Evolutionary conservation across 2,888 invertebrate species (phyloP).

Genomic region (Mylabris sibirica): DNA sequence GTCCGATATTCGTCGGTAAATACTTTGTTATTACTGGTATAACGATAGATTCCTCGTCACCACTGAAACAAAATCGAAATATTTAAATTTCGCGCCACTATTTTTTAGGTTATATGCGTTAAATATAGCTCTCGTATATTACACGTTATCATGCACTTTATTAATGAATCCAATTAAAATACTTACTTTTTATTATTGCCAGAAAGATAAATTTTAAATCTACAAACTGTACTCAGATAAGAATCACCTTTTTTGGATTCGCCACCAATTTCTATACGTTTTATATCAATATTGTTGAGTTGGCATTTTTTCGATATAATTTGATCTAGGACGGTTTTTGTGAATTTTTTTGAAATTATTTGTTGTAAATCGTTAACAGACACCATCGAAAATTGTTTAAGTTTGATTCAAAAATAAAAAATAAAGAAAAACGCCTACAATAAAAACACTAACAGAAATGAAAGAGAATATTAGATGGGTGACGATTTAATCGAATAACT

Average conservation of each 20-base stretch:
- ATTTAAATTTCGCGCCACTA: background rate
- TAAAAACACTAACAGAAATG: no score
- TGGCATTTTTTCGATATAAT: constrained; percentile 43
- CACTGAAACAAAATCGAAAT: constrained; percentile 12
- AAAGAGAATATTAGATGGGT: background rate
- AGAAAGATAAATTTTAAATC: constrained; percentile 66
- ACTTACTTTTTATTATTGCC: constrained; percentile 49
- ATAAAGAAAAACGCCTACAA: background rate
- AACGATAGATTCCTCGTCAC: constrained; percentile 28
- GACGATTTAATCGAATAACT: background rate
- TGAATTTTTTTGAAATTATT: constrained; percentile 45
- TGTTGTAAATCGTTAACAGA: constrained; percentile 29
- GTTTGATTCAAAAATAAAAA: background rate
- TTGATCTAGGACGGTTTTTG: constrained; percentile 40
- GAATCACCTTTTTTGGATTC: constrained; percentile 70
- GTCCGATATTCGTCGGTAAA: constrained; percentile 70
- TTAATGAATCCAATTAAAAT: background rate
- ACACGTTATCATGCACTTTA: background rate
- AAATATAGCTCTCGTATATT: background rate
- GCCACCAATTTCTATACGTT: constrained; percentile 63
- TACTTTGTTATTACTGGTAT: constrained; percentile 71
- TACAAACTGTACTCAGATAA: constrained; percentile 71
- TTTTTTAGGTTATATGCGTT: background rate
- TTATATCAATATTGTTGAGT: constrained; percentile 45
- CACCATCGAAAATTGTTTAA: constrained; percentile 1